phyloP scores from a whole-genome alignment of 2,888 invertebrate genomes.

The Diaphora mendica region DNA sequence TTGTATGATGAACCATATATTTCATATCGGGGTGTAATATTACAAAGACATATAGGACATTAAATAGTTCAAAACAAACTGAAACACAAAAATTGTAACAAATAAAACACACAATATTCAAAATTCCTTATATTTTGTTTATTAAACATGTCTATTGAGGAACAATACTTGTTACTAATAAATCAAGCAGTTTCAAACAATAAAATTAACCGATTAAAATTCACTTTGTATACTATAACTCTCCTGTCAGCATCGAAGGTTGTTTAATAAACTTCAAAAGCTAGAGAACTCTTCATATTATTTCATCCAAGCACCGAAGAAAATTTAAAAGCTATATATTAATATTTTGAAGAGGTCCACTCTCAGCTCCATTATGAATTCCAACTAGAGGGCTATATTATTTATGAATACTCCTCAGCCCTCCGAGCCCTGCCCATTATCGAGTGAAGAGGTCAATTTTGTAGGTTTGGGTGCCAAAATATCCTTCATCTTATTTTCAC shows the following conservation, averaged over 20 bases:
- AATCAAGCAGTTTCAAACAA: not conserved
- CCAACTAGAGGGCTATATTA: conserved; percentile 45
- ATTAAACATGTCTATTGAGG: not conserved
- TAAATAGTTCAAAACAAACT: no score
- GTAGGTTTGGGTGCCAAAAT: conserved; percentile 32
- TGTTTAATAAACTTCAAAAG: not conserved
- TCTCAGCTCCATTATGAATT: conserved; percentile 42
- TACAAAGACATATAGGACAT: no score
- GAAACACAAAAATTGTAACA: no score
- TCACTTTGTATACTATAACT: not conserved
- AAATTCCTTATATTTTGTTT: not conserved
- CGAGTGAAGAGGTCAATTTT: conserved; percentile 45
- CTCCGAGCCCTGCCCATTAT: conserved; percentile 37
- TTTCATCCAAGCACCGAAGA: conserved; percentile 17
- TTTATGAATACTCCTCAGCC: conserved; percentile 48
- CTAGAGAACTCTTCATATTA: conserved; percentile 17
- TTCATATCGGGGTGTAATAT: no score
- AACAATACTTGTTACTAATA: not conserved
- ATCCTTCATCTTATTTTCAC: conserved; percentile 25
- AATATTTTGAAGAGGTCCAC: conserved; percentile 36
- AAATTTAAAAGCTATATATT: conserved; percentile 38
- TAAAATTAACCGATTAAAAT: not conserved
- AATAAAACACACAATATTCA: no score
- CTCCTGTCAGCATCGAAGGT: no score
- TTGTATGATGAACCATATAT: no score